Conservation (phyloP, 2,113 vertebrate genomes). For the Trogon surrucura region DNA sequence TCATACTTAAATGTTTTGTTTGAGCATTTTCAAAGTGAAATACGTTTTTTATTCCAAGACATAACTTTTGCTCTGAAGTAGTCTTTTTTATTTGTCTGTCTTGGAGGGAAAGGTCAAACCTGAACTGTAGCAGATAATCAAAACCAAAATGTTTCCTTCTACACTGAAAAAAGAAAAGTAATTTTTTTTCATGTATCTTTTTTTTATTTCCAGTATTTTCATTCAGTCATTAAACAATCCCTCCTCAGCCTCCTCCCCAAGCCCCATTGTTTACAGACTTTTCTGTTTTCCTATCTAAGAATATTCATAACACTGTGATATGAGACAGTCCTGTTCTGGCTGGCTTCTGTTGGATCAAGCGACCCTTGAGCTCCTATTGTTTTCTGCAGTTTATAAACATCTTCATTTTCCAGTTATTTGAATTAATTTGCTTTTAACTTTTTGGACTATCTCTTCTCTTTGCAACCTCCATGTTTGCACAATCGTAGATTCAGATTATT, state of each 20-base stretch:
- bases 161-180: background rate
- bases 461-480: background rate
- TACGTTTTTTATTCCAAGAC: constrained; percentile 6
- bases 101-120: constrained; percentile 28
- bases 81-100: background rate
- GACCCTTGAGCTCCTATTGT: constrained; percentile 48
- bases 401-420: constrained; percentile 11
- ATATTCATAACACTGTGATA: constrained; percentile 21
- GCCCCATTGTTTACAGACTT: constrained; percentile 15
- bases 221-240: constrained; percentile 10
- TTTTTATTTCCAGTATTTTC: constrained; percentile 11
- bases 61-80: background rate
- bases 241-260: background rate
- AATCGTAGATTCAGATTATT: background rate
- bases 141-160: constrained; percentile 44
- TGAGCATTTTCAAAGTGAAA: constrained; percentile 26
- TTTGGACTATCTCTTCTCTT: background rate
- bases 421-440: background rate
- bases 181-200: background rate
- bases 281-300: constrained; percentile 55
- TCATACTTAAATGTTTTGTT: background rate
- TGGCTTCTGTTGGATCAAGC: constrained; percentile 48
- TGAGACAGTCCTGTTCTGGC: background rate
- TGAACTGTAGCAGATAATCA: constrained; percentile 10
- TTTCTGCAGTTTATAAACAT: constrained; percentile 22